Evolutionary conservation across 2,888 invertebrate species (phyloP), one percentile per base, ranked within the genome.

Genomic region (Chorisops tibialis): DNA sequence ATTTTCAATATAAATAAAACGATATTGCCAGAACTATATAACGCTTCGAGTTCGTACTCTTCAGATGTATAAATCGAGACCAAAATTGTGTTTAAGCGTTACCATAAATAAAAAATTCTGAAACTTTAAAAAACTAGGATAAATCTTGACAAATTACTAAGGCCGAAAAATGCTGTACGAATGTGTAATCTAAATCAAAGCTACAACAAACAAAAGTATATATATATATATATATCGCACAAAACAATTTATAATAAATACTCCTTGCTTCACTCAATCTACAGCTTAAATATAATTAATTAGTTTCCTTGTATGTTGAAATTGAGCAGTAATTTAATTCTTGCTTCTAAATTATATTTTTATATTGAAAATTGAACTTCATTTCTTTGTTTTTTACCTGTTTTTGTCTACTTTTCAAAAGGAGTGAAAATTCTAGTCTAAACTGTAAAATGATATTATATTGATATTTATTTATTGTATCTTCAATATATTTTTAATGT

Each of bases 361-460:
- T 37, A 19, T 19, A 48, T 48, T 48, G 30, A 24, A 37, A 35
- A 11, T 19, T n/a, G 6, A 3, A 6, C 6, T 14, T 48, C 18
- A 12, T 48, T 21, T 16, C n/a, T 43, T 48, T n/a, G n/a, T 4
- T n/a, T 1, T 43, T 9, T 43, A 43, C 7, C 45, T 14, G 7
- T 3, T 7, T 48, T 19, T 48, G 19, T 3, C 22, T 2, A 41
- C 30, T 60, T 60, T 47, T 24, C 12, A 50, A 60, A 24, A n/a
- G 16, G 59, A 60, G 59, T 60, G 59, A 60, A 50, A 18, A 24
- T 39, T 60, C 59, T 60, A 60, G 59, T 60, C 59, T 50, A 41
- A 45, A 58, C 19, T 19, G 5, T 41, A 24, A 41, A 12, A 14
- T 37, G 4, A 2, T 19, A 39, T 50, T 30, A 22, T 22, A 12